Base-by-base conservation (phyloP, 2,113 vertebrate genomes). In the Erythrolamprus reginae region DNA sequence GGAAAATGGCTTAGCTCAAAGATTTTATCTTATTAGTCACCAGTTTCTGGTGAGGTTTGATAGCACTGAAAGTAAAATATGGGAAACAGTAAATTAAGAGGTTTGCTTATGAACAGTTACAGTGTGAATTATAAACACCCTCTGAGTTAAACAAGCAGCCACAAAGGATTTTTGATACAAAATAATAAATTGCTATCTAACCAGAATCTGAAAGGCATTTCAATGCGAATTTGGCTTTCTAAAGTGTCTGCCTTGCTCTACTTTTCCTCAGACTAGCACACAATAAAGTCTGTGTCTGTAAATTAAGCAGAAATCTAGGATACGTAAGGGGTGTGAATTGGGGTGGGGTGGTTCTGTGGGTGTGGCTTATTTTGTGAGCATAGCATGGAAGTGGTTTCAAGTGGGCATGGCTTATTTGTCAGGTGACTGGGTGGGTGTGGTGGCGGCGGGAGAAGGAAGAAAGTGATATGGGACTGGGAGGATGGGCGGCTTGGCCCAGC, bases 1-100 rank as follows among this genome's bases (percentile, higher is more conserved):
- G 26, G 95, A 91, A 91, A 93, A 93, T 3, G 15, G 58, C 5
- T n/a, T 4, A 28, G 50, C 28, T 91, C 92, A 96, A 93, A 53
- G 85, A 42, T 26, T 88, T 90, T 61, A 82, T 56, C 82, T 94
- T 87, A 12, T 91, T 86, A 87, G 17, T 87, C 7, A 93, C 89
- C 90, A 52, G 17, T 61, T 61, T 12, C 82, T 51, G 7, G 61
- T 82, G 86, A 88, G 83, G 77, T 91, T 92, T 55, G 87, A 88
- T 50, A 48, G 82, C 52, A 42, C 86, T 90, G 86, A 42, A 55
- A 87, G 47, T 82, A 90, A 85, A 85, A 61, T 42, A 38, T 48
- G 38, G 85, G 58, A 24, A 0, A 19, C 3, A 17, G 33, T 77
- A 77, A 77, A 90, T 70, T 42, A 88, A 93, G 88, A 82, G 13